Base-by-base conservation (phyloP, 2,113 vertebrate genomes). In the Embiotoca jacksoni region DNA sequence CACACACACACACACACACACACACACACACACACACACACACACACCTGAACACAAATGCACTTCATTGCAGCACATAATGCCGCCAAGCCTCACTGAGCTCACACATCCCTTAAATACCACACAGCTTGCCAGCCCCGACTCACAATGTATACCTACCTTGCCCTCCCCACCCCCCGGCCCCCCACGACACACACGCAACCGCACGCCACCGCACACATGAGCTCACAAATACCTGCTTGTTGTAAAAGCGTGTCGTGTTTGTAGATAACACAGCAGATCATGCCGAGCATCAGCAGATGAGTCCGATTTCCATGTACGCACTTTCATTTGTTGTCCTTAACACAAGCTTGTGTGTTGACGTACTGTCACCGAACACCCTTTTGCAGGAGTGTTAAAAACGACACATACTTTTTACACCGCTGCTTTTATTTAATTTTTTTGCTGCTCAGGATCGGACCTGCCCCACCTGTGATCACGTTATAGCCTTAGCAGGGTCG, bases 381-480 rank as follows among this genome's bases (percentile, higher is more conserved):
- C 44, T 8, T 46, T 56, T 2, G 6, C 31, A 39, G 32, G 61
- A 15, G 62, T 63, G 75, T 78, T 62, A 47, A 47, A 69, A 61
- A 15, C 0, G 3, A 30, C 37, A 33, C 53, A 0, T 64, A 47
- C 41, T 33, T 71, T 44, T 44, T 41, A 41, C 8, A 6, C 7
- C 2, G 37, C 47, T 41, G 69, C 69, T 47, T 53, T 68, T 32
- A 10, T 49, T 50, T 59, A 2, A 0, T 60, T 82, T 46, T 23
- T 23, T 23, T 23, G 23, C 53, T 56, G 64, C 30, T 78, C 50
- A 76, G 53, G 79, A 73, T 50, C 9, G 44, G 55, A 39, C 44
- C 49, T 60, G 55, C 44, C 78, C 65, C 4, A 61, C 77, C 66
- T 69, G 73, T 57, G 63, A 73, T 80, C 16, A 11, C 66, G 65